A percentile compares a stretch with the other conserved stretches of the same genome.
These are phyloP conservation scores for Eudyptes chrysolophus DNA, from an alignment of 2,113 vertebrate genomes.

Conservation along the genomic window DNA sequence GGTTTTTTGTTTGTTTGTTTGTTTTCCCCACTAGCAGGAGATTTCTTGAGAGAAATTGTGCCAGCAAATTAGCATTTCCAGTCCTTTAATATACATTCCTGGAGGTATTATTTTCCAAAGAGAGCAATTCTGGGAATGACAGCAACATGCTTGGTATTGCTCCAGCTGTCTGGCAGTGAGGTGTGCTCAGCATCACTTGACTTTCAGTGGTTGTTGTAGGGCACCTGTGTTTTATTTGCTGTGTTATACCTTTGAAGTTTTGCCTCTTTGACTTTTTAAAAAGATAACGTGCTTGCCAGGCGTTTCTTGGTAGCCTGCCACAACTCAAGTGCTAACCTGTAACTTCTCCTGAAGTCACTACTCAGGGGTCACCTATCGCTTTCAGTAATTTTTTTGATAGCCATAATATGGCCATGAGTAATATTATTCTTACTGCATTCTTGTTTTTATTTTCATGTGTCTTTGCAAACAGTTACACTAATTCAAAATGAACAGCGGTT, in stretches of 20 bases:
- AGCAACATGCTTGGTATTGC: slow-evolving; percentile 4
- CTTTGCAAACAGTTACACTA: slow-evolving; percentile 17
- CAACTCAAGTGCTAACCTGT: neutral
- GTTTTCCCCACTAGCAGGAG: neutral
- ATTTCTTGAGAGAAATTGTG: slow-evolving; percentile 46
- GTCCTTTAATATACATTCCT: slow-evolving; percentile 66
- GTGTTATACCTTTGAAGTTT: neutral
- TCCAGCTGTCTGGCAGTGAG: slow-evolving; percentile 31
- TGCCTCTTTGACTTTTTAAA: neutral
- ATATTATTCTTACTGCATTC: neutral
- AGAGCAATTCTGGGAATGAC: slow-evolving; percentile 62
- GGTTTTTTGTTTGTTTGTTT: too few relatives aligned
- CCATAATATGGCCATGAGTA: neutral
- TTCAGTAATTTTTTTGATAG: slow-evolving; percentile 10
- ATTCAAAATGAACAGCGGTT: slow-evolving; percentile 28
- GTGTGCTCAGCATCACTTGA: neutral
- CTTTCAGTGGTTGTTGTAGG: neutral
- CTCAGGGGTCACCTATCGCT: neutral
- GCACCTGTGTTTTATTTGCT: neutral
- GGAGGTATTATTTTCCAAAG: slow-evolving; percentile 65
- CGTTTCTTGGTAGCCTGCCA: neutral
- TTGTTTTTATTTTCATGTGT: slow-evolving; percentile 1
- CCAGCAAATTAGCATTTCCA: slow-evolving; percentile 72
- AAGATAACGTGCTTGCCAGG: neutral
- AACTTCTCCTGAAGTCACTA: neutral